Evolutionary conservation across 2,888 invertebrate species (phyloP), one percentile per base, ranked within the genome.

Genomic region (Hedychridium roseum): DNA sequence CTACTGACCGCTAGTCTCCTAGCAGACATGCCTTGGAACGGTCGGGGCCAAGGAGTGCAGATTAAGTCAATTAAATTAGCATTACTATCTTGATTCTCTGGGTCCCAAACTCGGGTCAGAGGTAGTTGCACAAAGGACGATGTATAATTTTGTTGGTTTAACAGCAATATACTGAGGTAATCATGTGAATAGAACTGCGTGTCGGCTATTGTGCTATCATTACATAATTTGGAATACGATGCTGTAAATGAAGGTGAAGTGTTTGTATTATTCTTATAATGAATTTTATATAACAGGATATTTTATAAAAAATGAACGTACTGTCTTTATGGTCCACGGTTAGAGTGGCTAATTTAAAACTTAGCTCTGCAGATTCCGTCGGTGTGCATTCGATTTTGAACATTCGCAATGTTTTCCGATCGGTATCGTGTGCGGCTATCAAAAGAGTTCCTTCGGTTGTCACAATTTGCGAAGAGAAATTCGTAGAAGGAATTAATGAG

Each of bases 1-100:
- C 95, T 94, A 32, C 94, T 94, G 2, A 95, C 94, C 1, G 94
- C 89, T 68, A 96, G 84, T 53, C 83, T 80, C 47, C 84, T 84
- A 2, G 72, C 76, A 9, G 68, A 65, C 36, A 77, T 74, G 43
- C 72, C 73, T 51, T 74, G 70, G 45, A 79, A 71, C 1, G 73
- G 56, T 40, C 68, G 68, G 1, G 76, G 74, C 66, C 70, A 73
- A 15, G 51, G 57, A 1, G 66, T 47, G 6, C 71, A 67, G 6
- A 76, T 50, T 4, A 76, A 39, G 12, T 77, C 76, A 2, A 54
- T 52, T 30, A 79, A 60, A 44, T 54, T 71, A 3, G 43, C 32
- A 15, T 65, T 62, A 3, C 63, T 54, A 20, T 63, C 57, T 35
- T 51, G 49, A 21, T 50, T 40, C 17, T n/a, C n/a, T n/a, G n/a